phyloP scores from a whole-genome alignment of 2,113 vertebrate species.

The Condylura cristata region DNA sequence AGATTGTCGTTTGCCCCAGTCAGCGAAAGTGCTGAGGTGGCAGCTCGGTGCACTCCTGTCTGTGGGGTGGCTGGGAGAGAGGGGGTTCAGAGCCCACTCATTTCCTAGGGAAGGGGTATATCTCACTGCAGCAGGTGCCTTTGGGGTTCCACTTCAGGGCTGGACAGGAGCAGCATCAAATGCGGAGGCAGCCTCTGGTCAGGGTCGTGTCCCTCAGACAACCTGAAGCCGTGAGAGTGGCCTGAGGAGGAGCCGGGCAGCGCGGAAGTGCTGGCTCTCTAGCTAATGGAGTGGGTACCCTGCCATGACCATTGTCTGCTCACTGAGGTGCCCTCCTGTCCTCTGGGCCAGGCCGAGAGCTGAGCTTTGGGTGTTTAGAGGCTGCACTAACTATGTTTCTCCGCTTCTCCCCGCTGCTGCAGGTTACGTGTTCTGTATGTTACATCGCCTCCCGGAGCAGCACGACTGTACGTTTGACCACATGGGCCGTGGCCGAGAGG shows the following conservation, averaged over 20 bases:
- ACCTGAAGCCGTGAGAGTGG: not conserved
- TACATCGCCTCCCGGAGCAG: conserved; percentile 98
- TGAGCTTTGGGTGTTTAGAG: not conserved
- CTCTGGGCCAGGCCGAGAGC: not conserved
- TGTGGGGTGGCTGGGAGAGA: rapidly evolving
- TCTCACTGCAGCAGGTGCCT: not conserved
- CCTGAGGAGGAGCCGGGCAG: not conserved
- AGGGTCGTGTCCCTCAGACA: no score
- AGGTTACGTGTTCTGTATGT: conserved; percentile 99
- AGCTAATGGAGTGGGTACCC: not conserved
- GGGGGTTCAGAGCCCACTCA: not conserved
- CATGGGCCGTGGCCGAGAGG: conserved; percentile 97
- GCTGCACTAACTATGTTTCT: conserved; percentile 45
- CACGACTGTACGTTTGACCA: conserved; percentile 98
- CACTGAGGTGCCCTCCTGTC: not conserved
- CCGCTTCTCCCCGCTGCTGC: not conserved
- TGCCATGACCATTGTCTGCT: rapidly evolving
- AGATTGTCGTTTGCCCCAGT: not conserved
- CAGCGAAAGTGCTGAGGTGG: not conserved
- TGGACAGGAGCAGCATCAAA: not conserved
- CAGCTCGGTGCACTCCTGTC: not conserved
- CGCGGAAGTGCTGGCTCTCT: rapidly evolving
- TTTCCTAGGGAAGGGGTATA: not conserved
- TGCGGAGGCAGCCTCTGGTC: not conserved
- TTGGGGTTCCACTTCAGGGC: no score